Conservation (phyloP, 2,113 vertebrate species). For the Nanorana parkeri region DNA sequence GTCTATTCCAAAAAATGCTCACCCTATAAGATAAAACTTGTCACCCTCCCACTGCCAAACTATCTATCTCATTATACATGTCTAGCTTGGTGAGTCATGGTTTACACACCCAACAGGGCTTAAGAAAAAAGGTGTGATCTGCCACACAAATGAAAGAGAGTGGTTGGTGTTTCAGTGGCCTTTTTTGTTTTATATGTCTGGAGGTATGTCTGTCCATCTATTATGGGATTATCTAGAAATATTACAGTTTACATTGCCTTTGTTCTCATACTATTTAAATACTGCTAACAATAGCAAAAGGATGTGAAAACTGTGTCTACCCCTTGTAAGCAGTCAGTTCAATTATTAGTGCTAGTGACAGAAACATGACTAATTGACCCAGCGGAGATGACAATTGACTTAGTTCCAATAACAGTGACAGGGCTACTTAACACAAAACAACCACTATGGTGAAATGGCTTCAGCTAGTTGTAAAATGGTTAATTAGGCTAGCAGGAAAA, state of each 20-base stretch:
- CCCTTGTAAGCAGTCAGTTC: slow-evolving; percentile 14
- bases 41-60: too few species aligned
- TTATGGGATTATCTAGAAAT: neutral
- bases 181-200: too few species aligned
- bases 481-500: slow-evolving; percentile 46
- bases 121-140: too few species aligned
- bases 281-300: neutral
- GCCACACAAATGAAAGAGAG: too few species aligned
- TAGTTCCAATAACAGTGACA: slow-evolving; percentile 37
- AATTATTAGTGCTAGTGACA: slow-evolving; percentile 21
- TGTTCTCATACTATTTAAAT: neutral
- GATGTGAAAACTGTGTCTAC: slow-evolving; percentile 7
- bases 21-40: too few species aligned
- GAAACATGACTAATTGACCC: slow-evolving; percentile 43
- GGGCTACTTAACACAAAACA: slow-evolving; percentile 28
- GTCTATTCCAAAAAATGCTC: too few species aligned
- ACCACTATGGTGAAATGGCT: slow-evolving; percentile 35
- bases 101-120: too few species aligned
- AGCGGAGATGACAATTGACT: slow-evolving; percentile 50
- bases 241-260: neutral
- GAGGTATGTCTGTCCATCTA: too few species aligned
- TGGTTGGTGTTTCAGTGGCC: too few species aligned
- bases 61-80: too few species aligned
- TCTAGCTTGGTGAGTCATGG: too few species aligned
- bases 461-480: slow-evolving; percentile 41